Percentiles rank a stretch among this genome's conserved stretches.
Evolutionary conservation across 2,113 vertebrate species (phyloP).

Genomic region (Cranoglanis bouderius): DNA sequence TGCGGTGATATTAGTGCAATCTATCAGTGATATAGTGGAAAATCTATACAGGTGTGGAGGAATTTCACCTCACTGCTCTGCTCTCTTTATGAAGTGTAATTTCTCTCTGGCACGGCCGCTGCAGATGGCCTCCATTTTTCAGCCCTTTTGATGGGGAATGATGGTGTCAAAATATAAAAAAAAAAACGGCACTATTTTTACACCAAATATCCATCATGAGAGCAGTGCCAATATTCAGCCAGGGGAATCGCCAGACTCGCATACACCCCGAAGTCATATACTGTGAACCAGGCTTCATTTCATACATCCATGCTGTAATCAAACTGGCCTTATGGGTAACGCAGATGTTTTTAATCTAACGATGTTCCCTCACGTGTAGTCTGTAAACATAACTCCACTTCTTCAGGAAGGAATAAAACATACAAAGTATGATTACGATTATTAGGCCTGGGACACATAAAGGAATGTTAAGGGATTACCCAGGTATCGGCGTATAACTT

Average conservation of each 20-base stretch:
- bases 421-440: too few species aligned
- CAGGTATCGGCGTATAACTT: background rate
- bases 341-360: background rate
- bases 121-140: slow-evolving; percentile 88
- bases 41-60: slow-evolving; percentile 93
- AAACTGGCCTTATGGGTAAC: background rate
- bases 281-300: background rate
- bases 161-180: slow-evolving; percentile 86
- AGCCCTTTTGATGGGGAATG: slow-evolving; percentile 87
- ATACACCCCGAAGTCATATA: background rate
- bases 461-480: background rate
- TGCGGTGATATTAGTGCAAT: slow-evolving; percentile 98
- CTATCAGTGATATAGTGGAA: slow-evolving; percentile 95
- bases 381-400: background rate
- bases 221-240: slow-evolving; percentile 73
- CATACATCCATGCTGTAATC: background rate
- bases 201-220: slow-evolving; percentile 82
- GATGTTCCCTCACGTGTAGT: background rate
- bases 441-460: background rate
- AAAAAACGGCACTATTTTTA: slow-evolving; percentile 77
- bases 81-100: slow-evolving; percentile 94
- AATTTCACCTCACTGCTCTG: slow-evolving; percentile 89
- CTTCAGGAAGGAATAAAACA: background rate
- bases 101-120: slow-evolving; percentile 80
- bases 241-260: background rate